Percentiles rank a stretch among this genome's conserved stretches.
These are phyloP conservation scores for Drosophila imparisetae DNA, from an alignment of 2,888 invertebrate genomes.

Conservation along the genomic window DNA sequence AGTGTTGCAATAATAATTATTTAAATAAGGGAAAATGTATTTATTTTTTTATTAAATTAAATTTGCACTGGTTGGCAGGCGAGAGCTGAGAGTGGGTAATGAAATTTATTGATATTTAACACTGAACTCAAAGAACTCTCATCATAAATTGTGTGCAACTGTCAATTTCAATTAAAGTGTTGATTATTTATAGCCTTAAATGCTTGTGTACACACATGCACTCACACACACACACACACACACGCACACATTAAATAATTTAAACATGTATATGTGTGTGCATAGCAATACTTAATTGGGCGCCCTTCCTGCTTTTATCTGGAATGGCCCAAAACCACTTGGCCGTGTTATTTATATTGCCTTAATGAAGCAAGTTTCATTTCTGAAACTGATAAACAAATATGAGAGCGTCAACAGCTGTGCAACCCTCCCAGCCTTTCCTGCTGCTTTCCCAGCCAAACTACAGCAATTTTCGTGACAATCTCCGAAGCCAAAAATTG, in stretches of 20 bases:
- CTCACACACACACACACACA: background rate
- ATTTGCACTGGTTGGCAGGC: conserved; percentile 4
- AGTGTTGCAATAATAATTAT: background rate
- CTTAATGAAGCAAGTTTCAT: conserved; percentile 66
- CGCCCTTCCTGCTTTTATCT: conserved; percentile 39
- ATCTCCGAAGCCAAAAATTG: conserved; percentile 20
- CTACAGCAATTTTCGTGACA: conserved; percentile 25
- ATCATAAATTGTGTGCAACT: conserved; percentile 49
- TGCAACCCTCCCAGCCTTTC: conserved; percentile 20
- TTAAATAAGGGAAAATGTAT: background rate
- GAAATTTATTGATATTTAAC: conserved; percentile 47
- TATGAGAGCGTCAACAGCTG: conserved; percentile 73
- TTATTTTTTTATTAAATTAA: background rate
- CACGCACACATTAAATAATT: conserved; percentile 49
- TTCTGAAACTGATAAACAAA: conserved; percentile 71
- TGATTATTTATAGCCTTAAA: conserved; percentile 58
- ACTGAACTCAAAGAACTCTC: conserved; percentile 26
- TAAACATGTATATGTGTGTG: conserved; percentile 9
- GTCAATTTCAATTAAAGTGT: conserved; percentile 60
- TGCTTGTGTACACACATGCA: conserved; percentile 31
- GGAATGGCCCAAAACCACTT: conserved; percentile 57
- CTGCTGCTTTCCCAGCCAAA: conserved; percentile 8
- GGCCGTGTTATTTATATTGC: conserved; percentile 73
- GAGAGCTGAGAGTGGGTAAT: conserved; percentile 9
- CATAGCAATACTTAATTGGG: conserved; percentile 56